Percentiles rank a stretch among this genome's conserved stretches.
Evolutionary conservation across 2,113 vertebrate species (phyloP).

Genomic region (Coturnix japonica): DNA sequence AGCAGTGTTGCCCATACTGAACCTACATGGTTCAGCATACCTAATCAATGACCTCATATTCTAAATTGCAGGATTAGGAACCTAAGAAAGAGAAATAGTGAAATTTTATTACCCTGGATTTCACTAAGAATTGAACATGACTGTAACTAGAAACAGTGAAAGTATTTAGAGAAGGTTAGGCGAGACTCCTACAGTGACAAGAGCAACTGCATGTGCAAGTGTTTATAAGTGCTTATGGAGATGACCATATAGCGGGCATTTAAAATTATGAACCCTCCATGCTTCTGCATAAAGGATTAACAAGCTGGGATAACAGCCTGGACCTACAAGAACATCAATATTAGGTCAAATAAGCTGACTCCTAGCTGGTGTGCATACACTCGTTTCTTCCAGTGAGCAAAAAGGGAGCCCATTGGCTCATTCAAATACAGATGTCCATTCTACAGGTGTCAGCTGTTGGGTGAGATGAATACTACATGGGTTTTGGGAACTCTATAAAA

Average conservation of each 20-base stretch:
- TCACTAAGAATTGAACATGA: not conserved
- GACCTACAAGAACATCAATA: not conserved
- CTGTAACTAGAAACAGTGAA: not conserved
- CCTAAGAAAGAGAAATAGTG: not conserved
- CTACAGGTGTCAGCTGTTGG: not conserved
- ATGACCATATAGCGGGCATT: fast-evolving
- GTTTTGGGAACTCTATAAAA: not conserved
- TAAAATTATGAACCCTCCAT: not conserved
- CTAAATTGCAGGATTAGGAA: not conserved
- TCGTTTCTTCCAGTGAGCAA: not conserved
- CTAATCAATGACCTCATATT: not conserved
- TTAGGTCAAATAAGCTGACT: not conserved
- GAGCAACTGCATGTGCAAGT: fast-evolving
- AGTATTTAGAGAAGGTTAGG: not conserved
- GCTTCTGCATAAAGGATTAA: not conserved
- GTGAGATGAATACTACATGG: not conserved
- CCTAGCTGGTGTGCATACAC: not conserved
- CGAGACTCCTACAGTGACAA: not conserved
- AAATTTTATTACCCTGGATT: not conserved
- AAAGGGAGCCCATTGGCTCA: not conserved
- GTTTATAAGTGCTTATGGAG: not conserved
- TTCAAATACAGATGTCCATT: not conserved
- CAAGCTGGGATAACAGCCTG: not conserved
- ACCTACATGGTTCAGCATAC: not conserved
- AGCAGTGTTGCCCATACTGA: not conserved